These are phyloP conservation scores for Mesopsocus fuscifrons DNA, from an alignment of 2,888 invertebrate genomes.

Conservation along the genomic window DNA sequence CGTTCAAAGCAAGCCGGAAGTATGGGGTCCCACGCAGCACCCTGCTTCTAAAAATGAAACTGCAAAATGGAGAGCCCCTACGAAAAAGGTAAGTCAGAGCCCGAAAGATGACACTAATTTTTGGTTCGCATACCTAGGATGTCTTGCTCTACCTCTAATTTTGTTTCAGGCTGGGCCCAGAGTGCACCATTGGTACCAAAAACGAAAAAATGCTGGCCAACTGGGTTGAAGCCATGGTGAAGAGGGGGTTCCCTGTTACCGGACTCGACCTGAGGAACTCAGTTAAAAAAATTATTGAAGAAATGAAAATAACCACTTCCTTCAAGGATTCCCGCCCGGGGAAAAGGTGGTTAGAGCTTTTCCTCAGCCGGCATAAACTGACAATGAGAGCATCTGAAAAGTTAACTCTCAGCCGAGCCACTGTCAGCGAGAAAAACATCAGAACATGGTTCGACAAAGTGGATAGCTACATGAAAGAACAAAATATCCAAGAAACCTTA, in stretches of 20 bases:
- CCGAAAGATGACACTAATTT: too few relatives aligned
- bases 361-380: not conserved
- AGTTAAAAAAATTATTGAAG: not conserved
- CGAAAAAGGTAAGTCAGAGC: not conserved
- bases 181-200: not conserved
- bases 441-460: conserved; percentile 10
- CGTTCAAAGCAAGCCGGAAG: not conserved
- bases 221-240: not conserved
- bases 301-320: not conserved
- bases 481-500: too few relatives aligned
- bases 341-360: not conserved
- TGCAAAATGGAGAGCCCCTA: too few relatives aligned
- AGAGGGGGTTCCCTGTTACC: not conserved
- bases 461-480: conserved; percentile 1
- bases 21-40: not conserved
- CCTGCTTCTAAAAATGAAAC: not conserved
- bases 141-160: not conserved
- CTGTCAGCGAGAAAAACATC: conserved; percentile 9
- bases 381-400: not conserved
- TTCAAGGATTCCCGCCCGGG: not conserved
- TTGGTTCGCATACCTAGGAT: not conserved
- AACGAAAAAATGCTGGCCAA: not conserved
- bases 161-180: not conserved
- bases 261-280: not conserved
- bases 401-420: conserved; percentile 3